These are phyloP conservation scores for Gadus macrocephalus DNA, from an alignment of 2,113 vertebrate species.

Conservation along the genomic window DNA sequence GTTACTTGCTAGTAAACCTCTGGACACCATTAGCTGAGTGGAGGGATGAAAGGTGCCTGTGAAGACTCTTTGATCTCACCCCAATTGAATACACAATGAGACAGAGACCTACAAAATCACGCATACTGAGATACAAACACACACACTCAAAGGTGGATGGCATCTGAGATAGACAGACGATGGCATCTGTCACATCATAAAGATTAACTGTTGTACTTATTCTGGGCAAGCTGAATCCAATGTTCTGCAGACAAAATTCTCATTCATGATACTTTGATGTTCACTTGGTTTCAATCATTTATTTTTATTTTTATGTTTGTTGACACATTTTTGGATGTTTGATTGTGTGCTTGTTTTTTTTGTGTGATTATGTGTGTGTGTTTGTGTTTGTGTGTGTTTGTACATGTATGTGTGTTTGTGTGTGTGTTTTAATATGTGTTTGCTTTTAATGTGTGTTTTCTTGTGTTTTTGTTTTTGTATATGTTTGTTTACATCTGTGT, in stretches of 20 bases:
- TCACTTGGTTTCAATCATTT: no score
- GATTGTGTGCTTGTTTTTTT: no score
- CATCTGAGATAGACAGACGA: constrained; percentile 7
- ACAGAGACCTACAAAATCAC: neutral
- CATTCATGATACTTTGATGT: no score
- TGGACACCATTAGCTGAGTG: constrained; percentile 48
- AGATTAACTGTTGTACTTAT: neutral
- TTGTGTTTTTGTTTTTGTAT: constrained; percentile 5
- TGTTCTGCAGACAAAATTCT: no score
- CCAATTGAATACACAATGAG: constrained; percentile 17
- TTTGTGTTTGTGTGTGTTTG: constrained; percentile 1
- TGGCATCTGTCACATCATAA: constrained; percentile 9
- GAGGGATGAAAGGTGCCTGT: constrained; percentile 35
- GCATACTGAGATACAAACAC: constrained; percentile 21
- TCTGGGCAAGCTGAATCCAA: no score
- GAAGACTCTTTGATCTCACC: constrained; percentile 52
- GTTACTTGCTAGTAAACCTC: constrained; percentile 24
- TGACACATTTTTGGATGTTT: no score
- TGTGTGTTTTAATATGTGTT: constrained; percentile 14
- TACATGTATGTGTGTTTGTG: neutral
- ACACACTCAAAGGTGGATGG: constrained; percentile 21
- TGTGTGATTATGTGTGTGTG: neutral
- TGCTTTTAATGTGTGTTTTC: constrained; percentile 16
- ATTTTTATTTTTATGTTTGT: neutral
- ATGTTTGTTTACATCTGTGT: no score